A percentile compares a stretch with the other conserved stretches of the same genome.
These are phyloP conservation scores for Tortricodes alternella DNA, from an alignment of 2,888 invertebrate genomes.

Conservation along the genomic window DNA sequence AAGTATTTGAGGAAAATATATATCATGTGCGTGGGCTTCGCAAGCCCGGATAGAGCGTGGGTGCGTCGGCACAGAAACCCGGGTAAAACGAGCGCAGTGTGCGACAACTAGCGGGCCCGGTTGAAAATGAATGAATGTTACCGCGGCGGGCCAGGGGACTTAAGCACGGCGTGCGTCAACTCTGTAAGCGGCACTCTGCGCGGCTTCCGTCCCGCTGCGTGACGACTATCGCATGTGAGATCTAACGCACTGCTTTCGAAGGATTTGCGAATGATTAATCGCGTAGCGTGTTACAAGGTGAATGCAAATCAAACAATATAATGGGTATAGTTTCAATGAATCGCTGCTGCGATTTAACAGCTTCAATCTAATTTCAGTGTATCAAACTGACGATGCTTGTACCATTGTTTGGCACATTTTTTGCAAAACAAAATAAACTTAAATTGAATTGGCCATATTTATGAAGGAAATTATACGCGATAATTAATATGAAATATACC, in stretches of 20 bases:
- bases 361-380: constrained; percentile 7
- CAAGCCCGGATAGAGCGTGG: background rate
- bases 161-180: constrained; percentile 1
- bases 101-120: background rate
- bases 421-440: no score
- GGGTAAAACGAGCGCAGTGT: background rate
- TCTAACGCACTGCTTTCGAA: constrained; percentile 25
- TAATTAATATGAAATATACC: background rate
- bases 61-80: background rate
- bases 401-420: background rate
- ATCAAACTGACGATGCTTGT: background rate
- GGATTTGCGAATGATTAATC: constrained; percentile 25
- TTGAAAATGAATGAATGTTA: background rate
- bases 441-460: no score
- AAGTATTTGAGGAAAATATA: background rate
- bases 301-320: constrained; percentile 29
- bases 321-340: constrained; percentile 23
- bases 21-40: background rate
- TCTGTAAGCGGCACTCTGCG: background rate
- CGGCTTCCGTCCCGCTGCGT: constrained; percentile 7
- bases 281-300: constrained; percentile 14
- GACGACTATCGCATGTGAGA: constrained; percentile 27
- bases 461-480: background rate
- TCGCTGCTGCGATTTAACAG: background rate
- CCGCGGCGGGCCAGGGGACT: background rate